Conservation (phyloP, 2,888 invertebrate genomes). For the Ecliptopera silaceata region DNA sequence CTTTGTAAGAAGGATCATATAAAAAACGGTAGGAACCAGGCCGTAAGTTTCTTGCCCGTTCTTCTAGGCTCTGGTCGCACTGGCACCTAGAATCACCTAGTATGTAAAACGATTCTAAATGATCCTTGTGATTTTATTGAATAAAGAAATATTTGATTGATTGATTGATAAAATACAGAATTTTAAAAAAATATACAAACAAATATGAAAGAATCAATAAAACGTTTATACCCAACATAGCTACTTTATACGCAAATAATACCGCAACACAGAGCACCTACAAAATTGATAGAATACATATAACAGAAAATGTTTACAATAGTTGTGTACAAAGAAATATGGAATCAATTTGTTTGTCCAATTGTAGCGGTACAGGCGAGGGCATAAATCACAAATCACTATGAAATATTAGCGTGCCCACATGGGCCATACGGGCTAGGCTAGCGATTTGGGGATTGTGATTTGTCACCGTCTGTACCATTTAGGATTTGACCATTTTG, state of each 20-base stretch:
- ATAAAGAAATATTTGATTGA: too few relatives aligned
- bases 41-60: too few relatives aligned
- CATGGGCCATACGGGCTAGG: constrained; percentile 30
- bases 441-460: constrained; percentile 7
- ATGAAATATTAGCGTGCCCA: constrained; percentile 59
- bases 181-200: neutral
- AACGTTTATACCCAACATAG: neutral
- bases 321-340: constrained; percentile 48
- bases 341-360: constrained; percentile 67
- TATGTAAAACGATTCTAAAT: too few relatives aligned
- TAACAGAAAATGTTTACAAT: constrained; percentile 43
- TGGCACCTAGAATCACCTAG: too few relatives aligned
- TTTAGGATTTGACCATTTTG: constrained; percentile 12
- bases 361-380: constrained; percentile 52
- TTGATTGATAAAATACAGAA: neutral
- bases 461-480: constrained; percentile 18
- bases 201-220: neutral
- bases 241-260: neutral
- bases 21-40: too few relatives aligned
- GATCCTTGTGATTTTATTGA: too few relatives aligned
- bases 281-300: constrained; percentile 34
- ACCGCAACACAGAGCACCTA: constrained; percentile 14
- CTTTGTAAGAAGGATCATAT: too few relatives aligned
- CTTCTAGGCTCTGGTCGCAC: too few relatives aligned
- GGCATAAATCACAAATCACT: constrained; percentile 60